These are phyloP conservation scores for Pteromalus puparum DNA, from an alignment of 1,140 invertebrate species.

Conservation along the genomic window DNA sequence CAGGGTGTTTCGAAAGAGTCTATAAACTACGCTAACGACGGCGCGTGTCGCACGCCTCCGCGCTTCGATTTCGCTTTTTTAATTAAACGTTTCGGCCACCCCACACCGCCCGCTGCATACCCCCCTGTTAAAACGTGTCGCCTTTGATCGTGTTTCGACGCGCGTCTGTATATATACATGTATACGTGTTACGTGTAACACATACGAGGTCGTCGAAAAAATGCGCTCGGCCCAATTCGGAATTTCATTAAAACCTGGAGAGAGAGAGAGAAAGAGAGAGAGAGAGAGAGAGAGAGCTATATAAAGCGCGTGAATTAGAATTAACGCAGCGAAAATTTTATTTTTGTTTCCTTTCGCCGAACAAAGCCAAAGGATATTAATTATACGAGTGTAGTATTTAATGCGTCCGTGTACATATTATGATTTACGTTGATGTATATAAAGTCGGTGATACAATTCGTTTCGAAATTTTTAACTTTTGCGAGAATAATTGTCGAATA, in stretches of 20 bases:
- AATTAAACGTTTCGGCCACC: slow-evolving; percentile 12
- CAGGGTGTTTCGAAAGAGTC: slow-evolving; percentile 73
- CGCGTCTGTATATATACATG: too few species aligned
- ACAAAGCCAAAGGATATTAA: background rate
- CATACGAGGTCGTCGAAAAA: background rate
- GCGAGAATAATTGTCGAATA: background rate
- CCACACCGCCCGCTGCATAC: too few species aligned
- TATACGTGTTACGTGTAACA: background rate
- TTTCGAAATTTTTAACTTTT: background rate
- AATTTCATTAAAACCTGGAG: slow-evolving; percentile 16
- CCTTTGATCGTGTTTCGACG: slow-evolving; percentile 18
- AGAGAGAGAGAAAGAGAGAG: too few species aligned
- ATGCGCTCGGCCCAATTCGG: background rate
- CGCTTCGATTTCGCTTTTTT: slow-evolving; percentile 22
- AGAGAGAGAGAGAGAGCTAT: too few species aligned
- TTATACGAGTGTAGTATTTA: background rate
- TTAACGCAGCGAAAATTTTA: background rate
- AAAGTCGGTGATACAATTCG: background rate
- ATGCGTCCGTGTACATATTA: background rate
- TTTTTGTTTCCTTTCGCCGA: background rate
- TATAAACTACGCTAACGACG: slow-evolving; percentile 63
- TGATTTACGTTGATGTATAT: background rate
- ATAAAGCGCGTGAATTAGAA: background rate
- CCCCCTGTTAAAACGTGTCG: background rate
- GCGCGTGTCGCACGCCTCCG: slow-evolving; percentile 41